phyloP scores from a whole-genome alignment of 2,113 vertebrate species.

The Ciconia stormi region DNA sequence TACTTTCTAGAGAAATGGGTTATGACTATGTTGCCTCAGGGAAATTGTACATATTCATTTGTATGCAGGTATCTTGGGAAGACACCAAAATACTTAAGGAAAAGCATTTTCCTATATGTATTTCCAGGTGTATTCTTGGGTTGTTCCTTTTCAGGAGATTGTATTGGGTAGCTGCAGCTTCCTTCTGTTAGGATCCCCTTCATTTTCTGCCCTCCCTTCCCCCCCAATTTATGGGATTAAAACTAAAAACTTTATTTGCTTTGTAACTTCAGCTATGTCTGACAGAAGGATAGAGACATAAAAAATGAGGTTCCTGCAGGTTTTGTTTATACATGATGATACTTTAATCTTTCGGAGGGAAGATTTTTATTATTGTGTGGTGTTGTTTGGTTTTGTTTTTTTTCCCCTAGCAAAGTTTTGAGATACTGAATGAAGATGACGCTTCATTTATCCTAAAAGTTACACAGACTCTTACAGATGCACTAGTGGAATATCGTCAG shows the following conservation, averaged over 20 bases:
- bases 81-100: neutral
- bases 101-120: neutral
- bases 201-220: neutral
- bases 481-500: slow-evolving; percentile 53
- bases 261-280: neutral
- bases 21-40: neutral
- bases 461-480: slow-evolving; percentile 54
- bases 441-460: slow-evolving; percentile 66
- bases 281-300: neutral
- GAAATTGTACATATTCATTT: neutral
- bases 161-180: neutral
- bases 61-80: neutral
- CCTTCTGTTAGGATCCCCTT: neutral
- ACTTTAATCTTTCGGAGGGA: neutral
- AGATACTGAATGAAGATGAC: slow-evolving; percentile 62
- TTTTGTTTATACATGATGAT: neutral
- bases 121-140: neutral
- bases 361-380: neutral
- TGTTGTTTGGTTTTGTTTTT: neutral
- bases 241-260: neutral
- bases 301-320: neutral
- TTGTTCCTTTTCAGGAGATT: neutral
- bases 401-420: slow-evolving; percentile 48
- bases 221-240: neutral
- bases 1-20: neutral